Conservation (phyloP, 2,113 vertebrate genomes). For the Vimba vimba region DNA sequence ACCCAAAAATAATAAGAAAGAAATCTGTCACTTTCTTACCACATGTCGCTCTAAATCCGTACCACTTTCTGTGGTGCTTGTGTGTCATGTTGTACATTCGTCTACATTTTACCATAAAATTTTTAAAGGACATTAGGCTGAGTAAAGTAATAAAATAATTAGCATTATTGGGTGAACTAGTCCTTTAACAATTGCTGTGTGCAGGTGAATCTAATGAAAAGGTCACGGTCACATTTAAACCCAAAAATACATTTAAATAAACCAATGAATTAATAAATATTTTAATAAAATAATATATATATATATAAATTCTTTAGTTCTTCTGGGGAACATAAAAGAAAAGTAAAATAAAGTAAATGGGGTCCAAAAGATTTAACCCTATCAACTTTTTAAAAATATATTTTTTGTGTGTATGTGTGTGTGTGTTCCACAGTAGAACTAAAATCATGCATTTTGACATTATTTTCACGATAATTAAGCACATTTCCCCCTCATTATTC, state of each 20-base stretch:
- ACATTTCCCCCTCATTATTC: neutral
- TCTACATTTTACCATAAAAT: neutral
- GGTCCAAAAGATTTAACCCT: neutral
- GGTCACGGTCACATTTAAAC: neutral
- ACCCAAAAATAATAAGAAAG: neutral
- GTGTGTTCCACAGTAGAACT: too few relatives aligned
- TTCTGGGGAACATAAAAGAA: neutral
- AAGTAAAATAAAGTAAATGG: neutral
- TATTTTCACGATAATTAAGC: conserved; percentile 1
- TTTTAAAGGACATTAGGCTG: neutral
- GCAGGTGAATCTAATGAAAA: neutral
- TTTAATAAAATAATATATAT: too few relatives aligned
- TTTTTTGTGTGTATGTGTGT: neutral
- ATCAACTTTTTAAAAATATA: neutral
- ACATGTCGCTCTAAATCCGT: too few relatives aligned
- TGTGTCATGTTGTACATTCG: neutral
- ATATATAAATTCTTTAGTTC: too few relatives aligned
- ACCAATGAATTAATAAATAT: too few relatives aligned
- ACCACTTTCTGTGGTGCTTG: neutral
- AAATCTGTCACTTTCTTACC: neutral
- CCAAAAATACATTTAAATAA: too few relatives aligned
- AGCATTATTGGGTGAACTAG: neutral
- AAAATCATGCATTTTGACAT: neutral
- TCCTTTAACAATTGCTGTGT: neutral
- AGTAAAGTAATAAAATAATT: neutral